Evolutionary conservation across 2,113 vertebrate species (phyloP), one percentile per base, ranked within the genome.

Genomic region (Chionomys nivalis): DNA sequence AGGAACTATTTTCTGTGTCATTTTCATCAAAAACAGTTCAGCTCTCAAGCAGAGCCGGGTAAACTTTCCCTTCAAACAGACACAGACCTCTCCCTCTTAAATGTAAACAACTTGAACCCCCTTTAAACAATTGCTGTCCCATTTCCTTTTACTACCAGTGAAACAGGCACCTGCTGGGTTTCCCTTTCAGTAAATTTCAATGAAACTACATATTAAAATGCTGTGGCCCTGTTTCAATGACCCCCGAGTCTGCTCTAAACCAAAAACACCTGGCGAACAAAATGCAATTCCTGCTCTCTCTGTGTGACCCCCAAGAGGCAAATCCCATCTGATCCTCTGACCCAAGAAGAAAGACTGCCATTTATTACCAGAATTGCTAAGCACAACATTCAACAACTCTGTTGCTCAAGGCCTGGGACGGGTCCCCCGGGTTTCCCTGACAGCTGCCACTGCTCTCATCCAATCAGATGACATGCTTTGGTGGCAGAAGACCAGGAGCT

Each of bases 111-210:
- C 78, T 96, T 87, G 42, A 70, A 75, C 91, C 92, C 93, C 89
- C 82, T 96, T 95, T 89, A 96, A 98, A 95, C 97, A 96, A 91
- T 55, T 94, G 87, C 91, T 87, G 95, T 72, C 87, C 93, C 95
- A 95, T 97, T 97, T 94, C 73, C 83, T 96, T 97, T 96, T 94
- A 97, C 70, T 95, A 95, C 95, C 95, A 94, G 91, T 97, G 96
- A 97, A 97, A 95, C 91, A 97, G 81, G 90, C 88, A 96, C 96
- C 97, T 96, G 87, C 95, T 97, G 96, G 68, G 82, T 70, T 91
- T 93, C 87, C 89, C 97, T 98, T 91, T 95, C 77, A 73, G 93
- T 94, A 96, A 87, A 93, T 96, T 96, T 97, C 89, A 96, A 26
- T 94, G 87, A 91, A 96, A 97, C 66, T 96, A 28, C 96, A 94